Percentiles rank a stretch among this genome's conserved stretches.
These are phyloP conservation scores for Drosophila recens DNA, from an alignment of 2,888 invertebrate genomes.

Conservation along the genomic window DNA sequence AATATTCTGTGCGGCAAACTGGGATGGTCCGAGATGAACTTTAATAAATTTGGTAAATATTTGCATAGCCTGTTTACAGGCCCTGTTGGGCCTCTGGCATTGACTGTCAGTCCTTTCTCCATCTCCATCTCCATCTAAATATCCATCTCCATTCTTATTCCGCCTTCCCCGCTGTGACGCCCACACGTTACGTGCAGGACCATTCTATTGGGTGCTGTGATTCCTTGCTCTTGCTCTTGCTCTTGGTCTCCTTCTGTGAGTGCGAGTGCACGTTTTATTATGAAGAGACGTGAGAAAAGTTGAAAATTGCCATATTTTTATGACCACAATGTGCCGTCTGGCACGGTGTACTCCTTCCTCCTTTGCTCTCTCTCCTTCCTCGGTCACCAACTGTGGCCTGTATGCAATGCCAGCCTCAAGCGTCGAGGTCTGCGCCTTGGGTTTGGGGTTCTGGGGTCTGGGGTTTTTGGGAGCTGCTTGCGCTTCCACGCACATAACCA, in stretches of 20 bases:
- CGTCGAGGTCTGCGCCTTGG: constrained; percentile 8
- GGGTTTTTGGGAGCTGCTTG: constrained; percentile 18
- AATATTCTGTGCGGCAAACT: constrained; percentile 17
- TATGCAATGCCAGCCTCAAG: constrained; percentile 47
- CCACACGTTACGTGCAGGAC: constrained; percentile 55
- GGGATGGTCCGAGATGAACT: constrained; percentile 59
- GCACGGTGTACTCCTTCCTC: constrained; percentile 26
- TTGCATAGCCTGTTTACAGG: constrained; percentile 69
- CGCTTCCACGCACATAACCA: constrained; percentile 58
- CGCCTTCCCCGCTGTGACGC: constrained; percentile 19
- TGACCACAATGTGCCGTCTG: constrained; percentile 72
- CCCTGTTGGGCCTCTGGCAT: constrained; percentile 51
- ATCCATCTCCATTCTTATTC: too few relatives aligned
- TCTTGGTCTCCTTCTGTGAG: constrained; percentile 22
- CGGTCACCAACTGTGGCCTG: constrained; percentile 20
- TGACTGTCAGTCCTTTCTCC: constrained; percentile 25
- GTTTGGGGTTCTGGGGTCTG: not conserved
- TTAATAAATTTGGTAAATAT: constrained; percentile 74
- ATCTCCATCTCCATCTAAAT: not conserved
- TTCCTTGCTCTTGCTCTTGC: constrained; percentile 46
- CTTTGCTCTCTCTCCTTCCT: not conserved
- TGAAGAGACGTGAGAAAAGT: constrained; percentile 71
- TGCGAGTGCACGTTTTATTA: constrained; percentile 74
- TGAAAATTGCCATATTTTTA: constrained; percentile 76
- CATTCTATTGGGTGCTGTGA: constrained; percentile 63